phyloP scores from a whole-genome alignment of 2,113 vertebrate genomes.

The Oceanites oceanicus region DNA sequence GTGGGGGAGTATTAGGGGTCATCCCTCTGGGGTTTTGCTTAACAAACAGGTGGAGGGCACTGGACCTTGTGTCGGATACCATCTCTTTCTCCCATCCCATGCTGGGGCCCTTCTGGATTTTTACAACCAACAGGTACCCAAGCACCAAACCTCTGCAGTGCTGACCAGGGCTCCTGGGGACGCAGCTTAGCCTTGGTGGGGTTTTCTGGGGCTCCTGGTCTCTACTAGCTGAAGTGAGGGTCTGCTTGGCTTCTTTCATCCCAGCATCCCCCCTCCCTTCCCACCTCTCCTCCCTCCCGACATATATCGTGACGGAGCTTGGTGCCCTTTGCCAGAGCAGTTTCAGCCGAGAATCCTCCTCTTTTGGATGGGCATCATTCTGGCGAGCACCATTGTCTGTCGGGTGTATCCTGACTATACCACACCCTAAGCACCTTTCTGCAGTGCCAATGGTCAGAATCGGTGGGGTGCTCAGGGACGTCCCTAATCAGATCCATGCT shows the following conservation, averaged over 20 bases:
- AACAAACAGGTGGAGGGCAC: background rate
- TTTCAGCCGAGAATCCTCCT: constrained; percentile 14
- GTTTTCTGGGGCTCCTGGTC: constrained; percentile 1
- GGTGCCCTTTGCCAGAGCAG: constrained; percentile 48
- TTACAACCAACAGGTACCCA: background rate
- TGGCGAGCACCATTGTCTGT: constrained; percentile 22
- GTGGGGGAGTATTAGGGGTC: background rate
- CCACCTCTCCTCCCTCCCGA: background rate
- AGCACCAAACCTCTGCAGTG: constrained; percentile 56
- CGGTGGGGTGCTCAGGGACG: background rate
- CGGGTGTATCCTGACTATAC: constrained; percentile 31
- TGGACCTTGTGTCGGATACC: background rate
- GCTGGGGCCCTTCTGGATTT: background rate
- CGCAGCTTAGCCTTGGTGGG: background rate
- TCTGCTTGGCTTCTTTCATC: constrained; percentile 58
- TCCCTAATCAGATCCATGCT: background rate
- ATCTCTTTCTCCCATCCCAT: background rate
- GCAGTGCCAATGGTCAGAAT: constrained; percentile 39
- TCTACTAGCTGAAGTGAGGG: constrained; percentile 5
- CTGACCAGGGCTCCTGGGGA: background rate
- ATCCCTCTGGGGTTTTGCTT: background rate
- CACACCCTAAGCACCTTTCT: constrained; percentile 50
- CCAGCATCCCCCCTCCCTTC: background rate
- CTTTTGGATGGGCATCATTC: background rate
- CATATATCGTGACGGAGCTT: background rate